Evolutionary conservation across 2,888 invertebrate species (phyloP).

Genomic region (Hypselothyrea guttata): DNA sequence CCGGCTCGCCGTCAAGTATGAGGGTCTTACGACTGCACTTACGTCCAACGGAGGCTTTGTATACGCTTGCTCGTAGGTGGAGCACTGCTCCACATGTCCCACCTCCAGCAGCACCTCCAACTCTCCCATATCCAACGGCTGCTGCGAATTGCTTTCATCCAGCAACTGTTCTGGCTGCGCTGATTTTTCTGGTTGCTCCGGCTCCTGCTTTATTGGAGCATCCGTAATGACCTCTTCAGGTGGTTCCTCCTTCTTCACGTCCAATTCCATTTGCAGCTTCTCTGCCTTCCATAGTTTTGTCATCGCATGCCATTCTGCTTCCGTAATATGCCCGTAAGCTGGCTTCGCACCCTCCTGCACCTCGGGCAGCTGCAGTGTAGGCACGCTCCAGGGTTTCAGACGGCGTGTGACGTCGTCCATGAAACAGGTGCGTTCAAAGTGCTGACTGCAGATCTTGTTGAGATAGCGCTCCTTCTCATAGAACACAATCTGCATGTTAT

Average conservation of each 20-base stretch:
- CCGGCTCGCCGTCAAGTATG: not conserved
- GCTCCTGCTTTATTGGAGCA: not conserved
- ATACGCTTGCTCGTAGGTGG: conserved; percentile 58
- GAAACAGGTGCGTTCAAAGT: conserved; percentile 70
- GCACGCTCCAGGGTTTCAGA: conserved; percentile 73
- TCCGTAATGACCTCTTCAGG: too few relatives aligned
- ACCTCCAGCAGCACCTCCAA: conserved; percentile 63
- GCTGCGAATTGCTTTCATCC: conserved; percentile 23
- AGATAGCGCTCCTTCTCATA: conserved; percentile 61
- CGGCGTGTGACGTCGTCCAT: conserved; percentile 48
- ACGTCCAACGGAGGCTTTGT: conserved; percentile 6
- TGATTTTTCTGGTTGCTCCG: not conserved
- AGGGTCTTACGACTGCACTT: too few relatives aligned
- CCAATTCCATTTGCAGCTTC: not conserved
- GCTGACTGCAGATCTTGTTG: conserved; percentile 72
- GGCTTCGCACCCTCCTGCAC: conserved; percentile 13
- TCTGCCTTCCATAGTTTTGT: conserved; percentile 9
- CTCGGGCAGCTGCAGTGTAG: conserved; percentile 62
- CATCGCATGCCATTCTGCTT: conserved; percentile 58
- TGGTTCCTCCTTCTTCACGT: conserved; percentile 1
- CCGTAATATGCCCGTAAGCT: conserved; percentile 32
- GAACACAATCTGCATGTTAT: conserved; percentile 64
- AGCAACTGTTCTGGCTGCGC: not conserved
- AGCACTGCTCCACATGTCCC: conserved; percentile 64
- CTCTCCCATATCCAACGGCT: conserved; percentile 36